Evolutionary conservation across 2,888 invertebrate genomes (phyloP).

Genomic region (Cremastinae sp.): DNA sequence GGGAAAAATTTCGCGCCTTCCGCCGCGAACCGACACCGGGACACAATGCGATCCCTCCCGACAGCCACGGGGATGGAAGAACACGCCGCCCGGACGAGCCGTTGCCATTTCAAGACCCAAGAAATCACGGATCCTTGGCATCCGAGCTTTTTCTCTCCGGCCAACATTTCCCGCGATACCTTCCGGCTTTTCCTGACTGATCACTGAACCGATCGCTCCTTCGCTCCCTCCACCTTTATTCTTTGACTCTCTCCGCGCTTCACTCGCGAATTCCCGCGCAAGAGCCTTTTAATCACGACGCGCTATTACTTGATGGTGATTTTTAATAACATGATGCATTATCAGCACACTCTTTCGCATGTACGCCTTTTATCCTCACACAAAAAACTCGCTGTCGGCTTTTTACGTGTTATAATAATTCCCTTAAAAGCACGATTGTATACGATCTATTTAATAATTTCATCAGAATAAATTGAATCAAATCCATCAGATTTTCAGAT

Average conservation of each 20-base stretch:
- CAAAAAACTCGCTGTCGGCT: too few species aligned
- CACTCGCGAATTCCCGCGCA: not conserved
- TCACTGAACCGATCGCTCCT: too few species aligned
- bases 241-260: too few species aligned
- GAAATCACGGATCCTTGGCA: slow-evolving; percentile 50
- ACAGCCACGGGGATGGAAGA: not conserved
- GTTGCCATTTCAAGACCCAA: not conserved
- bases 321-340: slow-evolving; percentile 62
- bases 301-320: slow-evolving; percentile 65
- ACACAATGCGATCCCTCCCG: not conserved
- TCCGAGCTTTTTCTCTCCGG: slow-evolving; percentile 23
- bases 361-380: too few species aligned
- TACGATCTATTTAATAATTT: too few species aligned
- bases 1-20: slow-evolving; percentile 15
- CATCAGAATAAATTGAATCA: too few species aligned
- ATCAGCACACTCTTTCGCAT: slow-evolving; percentile 17
- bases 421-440: too few species aligned
- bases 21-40: slow-evolving; percentile 16
- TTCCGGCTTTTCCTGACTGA: too few species aligned
- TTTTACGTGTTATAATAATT: too few species aligned
- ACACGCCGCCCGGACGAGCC: not conserved
- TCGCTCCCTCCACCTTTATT: too few species aligned
- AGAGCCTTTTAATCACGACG: slow-evolving; percentile 22
- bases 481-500: too few species aligned
- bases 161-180: not conserved